These are phyloP conservation scores for Ciconia maguari DNA, from an alignment of 2,113 vertebrate genomes.

Conservation along the genomic window DNA sequence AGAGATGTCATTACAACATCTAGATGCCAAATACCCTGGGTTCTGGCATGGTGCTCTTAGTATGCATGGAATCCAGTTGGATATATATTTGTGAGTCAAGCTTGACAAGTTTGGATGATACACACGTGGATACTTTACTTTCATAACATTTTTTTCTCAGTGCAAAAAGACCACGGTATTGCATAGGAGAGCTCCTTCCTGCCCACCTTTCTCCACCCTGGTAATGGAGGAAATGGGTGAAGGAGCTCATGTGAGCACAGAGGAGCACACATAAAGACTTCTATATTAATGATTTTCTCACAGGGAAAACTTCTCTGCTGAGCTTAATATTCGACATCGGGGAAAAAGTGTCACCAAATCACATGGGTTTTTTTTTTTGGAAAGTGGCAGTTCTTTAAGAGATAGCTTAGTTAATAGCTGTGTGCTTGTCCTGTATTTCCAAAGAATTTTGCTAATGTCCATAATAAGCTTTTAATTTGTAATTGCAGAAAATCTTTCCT, in stretches of 20 bases:
- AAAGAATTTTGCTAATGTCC: not conserved
- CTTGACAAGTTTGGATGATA: not conserved
- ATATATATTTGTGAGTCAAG: not conserved
- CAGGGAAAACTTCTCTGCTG: not conserved
- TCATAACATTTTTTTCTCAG: not conserved
- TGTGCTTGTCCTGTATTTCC: not conserved
- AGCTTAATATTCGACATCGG: not conserved
- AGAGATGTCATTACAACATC: constrained; percentile 14
- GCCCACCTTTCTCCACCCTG: not conserved
- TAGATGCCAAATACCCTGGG: constrained; percentile 34
- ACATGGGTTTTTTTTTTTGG: not conserved
- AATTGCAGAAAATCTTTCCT: not conserved
- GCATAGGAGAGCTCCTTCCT: not conserved
- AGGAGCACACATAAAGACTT: too few relatives aligned
- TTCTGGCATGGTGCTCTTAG: constrained; percentile 12
- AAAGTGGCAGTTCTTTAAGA: not conserved
- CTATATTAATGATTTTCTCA: not conserved
- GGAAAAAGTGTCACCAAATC: not conserved
- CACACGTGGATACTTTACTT: not conserved
- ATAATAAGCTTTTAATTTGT: not conserved
- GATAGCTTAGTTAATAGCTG: not conserved
- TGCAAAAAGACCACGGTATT: not conserved
- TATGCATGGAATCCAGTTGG: constrained; percentile 25
- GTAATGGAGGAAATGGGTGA: not conserved
- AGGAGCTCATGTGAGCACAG: not conserved